Conservation (phyloP, 2,797 vertebrate genomes). For the Protonibea diacanthus region DNA sequence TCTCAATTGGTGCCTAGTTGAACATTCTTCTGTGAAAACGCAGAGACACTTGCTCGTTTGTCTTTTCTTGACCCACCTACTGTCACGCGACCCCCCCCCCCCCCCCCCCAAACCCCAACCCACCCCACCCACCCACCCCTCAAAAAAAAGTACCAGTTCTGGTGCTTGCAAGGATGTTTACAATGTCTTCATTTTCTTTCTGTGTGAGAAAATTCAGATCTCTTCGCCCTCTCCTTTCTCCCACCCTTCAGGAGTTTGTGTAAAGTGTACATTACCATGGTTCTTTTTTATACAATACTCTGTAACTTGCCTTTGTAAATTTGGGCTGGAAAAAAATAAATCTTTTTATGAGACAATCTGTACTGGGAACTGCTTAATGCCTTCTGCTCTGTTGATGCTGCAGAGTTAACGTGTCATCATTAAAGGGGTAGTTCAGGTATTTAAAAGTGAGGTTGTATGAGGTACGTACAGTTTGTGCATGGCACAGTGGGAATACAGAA, state of each 20-base stretch:
- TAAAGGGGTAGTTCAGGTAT: too few species aligned
- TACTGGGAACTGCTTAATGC: slow-evolving; percentile 84
- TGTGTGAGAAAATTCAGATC: slow-evolving; percentile 82
- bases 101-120: background rate
- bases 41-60: slow-evolving; percentile 75
- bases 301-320: slow-evolving; percentile 98
- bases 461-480: too few species aligned
- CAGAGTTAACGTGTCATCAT: too few species aligned
- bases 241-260: slow-evolving; percentile 92
- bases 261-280: slow-evolving; percentile 98
- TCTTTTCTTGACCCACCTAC: slow-evolving; percentile 64
- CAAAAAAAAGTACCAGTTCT: slow-evolving; percentile 71
- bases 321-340: slow-evolving; percentile 98
- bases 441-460: too few species aligned
- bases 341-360: slow-evolving; percentile 99
- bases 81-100: slow-evolving; percentile 59
- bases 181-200: slow-evolving; percentile 86
- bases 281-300: slow-evolving; percentile 95
- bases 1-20: slow-evolving; percentile 85
- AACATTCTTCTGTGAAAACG: slow-evolving; percentile 82
- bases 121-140: background rate
- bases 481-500: too few species aligned
- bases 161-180: slow-evolving; percentile 91
- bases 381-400: slow-evolving; percentile 31
- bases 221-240: slow-evolving; percentile 68